Conservation (phyloP, 2,888 invertebrate genomes). For the Platycheirus rosarum region DNA sequence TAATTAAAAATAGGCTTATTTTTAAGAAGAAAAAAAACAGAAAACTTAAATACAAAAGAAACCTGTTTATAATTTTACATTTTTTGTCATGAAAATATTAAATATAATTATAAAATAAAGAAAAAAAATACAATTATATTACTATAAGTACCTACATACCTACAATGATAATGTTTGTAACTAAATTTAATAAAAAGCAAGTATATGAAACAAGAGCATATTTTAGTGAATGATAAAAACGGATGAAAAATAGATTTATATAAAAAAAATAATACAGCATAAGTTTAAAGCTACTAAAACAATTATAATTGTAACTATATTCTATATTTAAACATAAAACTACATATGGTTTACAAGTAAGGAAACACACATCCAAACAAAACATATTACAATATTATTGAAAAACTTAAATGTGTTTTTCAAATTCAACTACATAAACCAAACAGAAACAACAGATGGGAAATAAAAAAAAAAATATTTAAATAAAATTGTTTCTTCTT, state of each 20-base stretch:
- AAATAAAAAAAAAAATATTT: slow-evolving; percentile 58
- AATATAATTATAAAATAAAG: slow-evolving; percentile 16
- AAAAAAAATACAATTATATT: slow-evolving; percentile 57
- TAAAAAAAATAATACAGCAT: slow-evolving; percentile 56
- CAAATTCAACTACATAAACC: slow-evolving; percentile 44
- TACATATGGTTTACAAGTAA: slow-evolving; percentile 74
- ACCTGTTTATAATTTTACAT: slow-evolving; percentile 69
- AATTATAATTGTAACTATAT: slow-evolving; percentile 71
- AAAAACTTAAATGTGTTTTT: slow-evolving; percentile 45
- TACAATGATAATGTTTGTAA: slow-evolving; percentile 72
- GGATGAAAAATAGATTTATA: slow-evolving; percentile 47
- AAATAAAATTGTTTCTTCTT: slow-evolving; percentile 10
- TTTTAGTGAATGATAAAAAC: slow-evolving; percentile 58
- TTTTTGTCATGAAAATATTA: slow-evolving; percentile 56
- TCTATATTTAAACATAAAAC: slow-evolving; percentile 74
- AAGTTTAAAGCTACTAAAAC: slow-evolving; percentile 74
- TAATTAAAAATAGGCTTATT: slow-evolving; percentile 43
- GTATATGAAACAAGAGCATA: slow-evolving; percentile 65
- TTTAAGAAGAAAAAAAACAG: slow-evolving; percentile 43
- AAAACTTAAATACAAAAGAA: slow-evolving; percentile 16
- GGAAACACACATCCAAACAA: slow-evolving; percentile 37
- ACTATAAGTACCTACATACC: slow-evolving; percentile 73
- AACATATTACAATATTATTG: slow-evolving; percentile 26
- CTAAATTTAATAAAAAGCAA: slow-evolving; percentile 62
- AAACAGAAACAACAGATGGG: slow-evolving; percentile 53